Base-by-base conservation (phyloP, 2,113 vertebrate species). In the Callopanchax toddi region DNA sequence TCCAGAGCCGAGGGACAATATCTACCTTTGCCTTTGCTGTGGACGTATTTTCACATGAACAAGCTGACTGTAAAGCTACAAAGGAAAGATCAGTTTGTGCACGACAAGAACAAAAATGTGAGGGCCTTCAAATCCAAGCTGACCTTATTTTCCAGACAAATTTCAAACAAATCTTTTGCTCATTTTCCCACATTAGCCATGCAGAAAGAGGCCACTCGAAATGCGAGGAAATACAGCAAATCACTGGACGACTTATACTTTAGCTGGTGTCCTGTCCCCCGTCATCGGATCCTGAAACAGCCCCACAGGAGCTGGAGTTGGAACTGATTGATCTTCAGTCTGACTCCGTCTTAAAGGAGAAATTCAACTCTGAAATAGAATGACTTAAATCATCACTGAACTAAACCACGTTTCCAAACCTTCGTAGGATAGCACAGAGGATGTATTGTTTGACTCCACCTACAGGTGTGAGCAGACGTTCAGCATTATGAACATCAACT, bases 201-300 rank as follows among this genome's bases (percentile, higher is more conserved):
- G 5, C 51, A 16, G 48, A 63, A 76, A 63, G 68, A 70, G 49
- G 16, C 40, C 3, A 0, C 18, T 0, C 7, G 3, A 65, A 0
- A 51, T 2, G 22, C 1, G 3, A 69, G 75, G 12, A 75, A 71
- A 67, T 73, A 76, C 58, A 55, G 61, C 6, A 58, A 70, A 71
- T 74, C 65, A 57, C 55, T 80, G 39, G 53, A 76, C 0, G 50
- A 71, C 25, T 58, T 71, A 44, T 67, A 71, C 61, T 86, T 62
- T 36, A 74, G 40, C 51, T 79, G 37, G 58, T 71, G 53, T 63
- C 79, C 5, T 49, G 32, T 61, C 32, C 59, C 29, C 9, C 25
- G 4, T 25, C 56, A 78, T 49, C 32, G 25, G 59, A 73, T 0
- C 44, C 21, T 10, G 26, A 73, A 59, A 74, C 51, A 37, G 58